Percentiles rank a stretch among this genome's conserved stretches.
These are phyloP conservation scores for Thunnus maccoyii DNA, from an alignment of 2,113 vertebrate species.

Conservation along the genomic window DNA sequence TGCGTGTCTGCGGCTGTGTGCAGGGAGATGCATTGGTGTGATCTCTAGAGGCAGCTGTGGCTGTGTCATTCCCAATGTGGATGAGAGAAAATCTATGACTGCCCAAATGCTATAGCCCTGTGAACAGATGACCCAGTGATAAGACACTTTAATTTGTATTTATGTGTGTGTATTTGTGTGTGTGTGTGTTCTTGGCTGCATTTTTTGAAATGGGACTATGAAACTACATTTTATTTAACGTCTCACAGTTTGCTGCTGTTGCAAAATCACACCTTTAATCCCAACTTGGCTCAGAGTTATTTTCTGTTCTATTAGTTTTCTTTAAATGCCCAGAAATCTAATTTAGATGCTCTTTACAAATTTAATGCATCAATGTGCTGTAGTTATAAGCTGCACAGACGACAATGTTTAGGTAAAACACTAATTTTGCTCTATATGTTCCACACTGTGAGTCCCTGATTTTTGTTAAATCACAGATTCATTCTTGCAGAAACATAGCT, in stretches of 20 bases:
- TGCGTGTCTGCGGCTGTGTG: neutral
- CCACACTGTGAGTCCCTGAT: conserved; percentile 54
- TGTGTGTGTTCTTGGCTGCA: conserved; percentile 10
- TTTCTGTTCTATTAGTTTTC: conserved; percentile 87
- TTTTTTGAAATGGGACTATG: conserved; percentile 7
- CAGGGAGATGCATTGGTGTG: conserved; percentile 13
- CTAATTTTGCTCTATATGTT: conserved; percentile 75
- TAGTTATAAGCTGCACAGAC: conserved; percentile 77
- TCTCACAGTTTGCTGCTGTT: conserved; percentile 26
- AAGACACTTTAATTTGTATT: conserved; percentile 18
- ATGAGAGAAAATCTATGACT: conserved; percentile 26
- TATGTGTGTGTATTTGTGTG: neutral
- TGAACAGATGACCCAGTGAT: conserved; percentile 52
- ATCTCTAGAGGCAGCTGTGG: conserved; percentile 11
- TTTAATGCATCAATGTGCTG: conserved; percentile 84
- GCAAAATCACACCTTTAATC: conserved; percentile 84
- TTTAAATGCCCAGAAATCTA: conserved; percentile 89
- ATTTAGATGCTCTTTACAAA: conserved; percentile 87
- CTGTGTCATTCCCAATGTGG: conserved; percentile 20
- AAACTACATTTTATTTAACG: conserved; percentile 33
- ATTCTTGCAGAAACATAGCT: neutral
- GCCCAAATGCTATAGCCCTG: conserved; percentile 35
- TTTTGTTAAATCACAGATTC: neutral
- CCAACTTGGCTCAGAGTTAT: conserved; percentile 80
- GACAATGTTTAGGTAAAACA: conserved; percentile 78